A percentile compares a stretch with the other conserved stretches of the same genome.
Conservation (phyloP, 2,797 vertebrate genomes). For the Aselliscus stoliczkanus region DNA sequence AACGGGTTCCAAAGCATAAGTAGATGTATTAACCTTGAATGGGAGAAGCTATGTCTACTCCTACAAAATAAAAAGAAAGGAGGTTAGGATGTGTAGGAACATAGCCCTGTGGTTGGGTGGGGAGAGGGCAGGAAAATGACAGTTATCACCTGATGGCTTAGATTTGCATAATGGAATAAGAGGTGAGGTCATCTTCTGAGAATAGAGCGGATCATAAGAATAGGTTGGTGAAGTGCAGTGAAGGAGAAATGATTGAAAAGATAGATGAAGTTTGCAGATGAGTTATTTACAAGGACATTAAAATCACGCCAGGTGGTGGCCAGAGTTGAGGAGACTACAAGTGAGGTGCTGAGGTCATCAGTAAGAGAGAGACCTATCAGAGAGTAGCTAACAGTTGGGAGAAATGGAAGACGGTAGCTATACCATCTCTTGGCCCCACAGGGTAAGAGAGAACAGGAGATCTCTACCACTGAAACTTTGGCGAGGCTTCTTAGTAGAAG, state of each 20-base stretch:
- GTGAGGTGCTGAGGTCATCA: not conserved
- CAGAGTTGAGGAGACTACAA: not conserved
- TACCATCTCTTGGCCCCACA: not conserved
- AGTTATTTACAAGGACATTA: not conserved
- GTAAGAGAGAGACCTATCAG: not conserved
- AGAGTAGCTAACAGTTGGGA: not conserved
- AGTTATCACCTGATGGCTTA: not conserved
- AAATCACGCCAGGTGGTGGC: not conserved
- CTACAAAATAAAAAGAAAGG: not conserved
- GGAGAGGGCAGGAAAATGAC: not conserved
- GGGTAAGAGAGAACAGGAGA: not conserved
- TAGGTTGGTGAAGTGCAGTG: not conserved
- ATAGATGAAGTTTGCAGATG: not conserved
- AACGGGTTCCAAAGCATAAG: not conserved
- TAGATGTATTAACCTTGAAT: not conserved
- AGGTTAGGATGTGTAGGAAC: not conserved
- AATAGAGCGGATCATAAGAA: not conserved
- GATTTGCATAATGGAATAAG: constrained; percentile 13
- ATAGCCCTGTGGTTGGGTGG: not conserved
- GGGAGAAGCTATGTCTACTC: not conserved
- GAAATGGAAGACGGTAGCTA: not conserved
- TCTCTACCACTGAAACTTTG: not conserved
- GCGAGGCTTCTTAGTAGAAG: not conserved
- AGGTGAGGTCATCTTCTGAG: not conserved
- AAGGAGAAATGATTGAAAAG: not conserved